Percentiles rank a stretch among this genome's conserved stretches.
These are phyloP conservation scores for Agapostemon virescens DNA, from an alignment of 2,888 invertebrate genomes.

Conservation along the genomic window DNA sequence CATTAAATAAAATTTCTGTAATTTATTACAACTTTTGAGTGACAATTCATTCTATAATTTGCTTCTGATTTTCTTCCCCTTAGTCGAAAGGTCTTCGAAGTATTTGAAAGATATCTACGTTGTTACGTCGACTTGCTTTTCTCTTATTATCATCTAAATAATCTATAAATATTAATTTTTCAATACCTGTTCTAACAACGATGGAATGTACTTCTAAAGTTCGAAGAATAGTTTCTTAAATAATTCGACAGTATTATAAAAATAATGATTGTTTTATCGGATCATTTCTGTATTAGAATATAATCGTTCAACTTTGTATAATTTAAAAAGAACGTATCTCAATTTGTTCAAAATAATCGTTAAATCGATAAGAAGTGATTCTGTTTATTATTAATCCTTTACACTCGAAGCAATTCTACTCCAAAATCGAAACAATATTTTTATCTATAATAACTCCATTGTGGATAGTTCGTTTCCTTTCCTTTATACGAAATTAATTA, in stretches of 20 bases:
- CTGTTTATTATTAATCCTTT: too few species aligned
- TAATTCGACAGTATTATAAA: not conserved
- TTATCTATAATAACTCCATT: too few species aligned
- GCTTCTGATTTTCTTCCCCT: not conserved
- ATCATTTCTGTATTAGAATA: not conserved
- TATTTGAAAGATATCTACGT: not conserved
- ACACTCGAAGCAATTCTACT: too few species aligned
- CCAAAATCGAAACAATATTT: too few species aligned
- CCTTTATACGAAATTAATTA: too few species aligned
- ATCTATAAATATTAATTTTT: not conserved
- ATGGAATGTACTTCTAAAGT: too few species aligned
- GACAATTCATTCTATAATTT: not conserved
- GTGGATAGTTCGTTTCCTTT: too few species aligned
- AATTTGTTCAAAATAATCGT: too few species aligned
- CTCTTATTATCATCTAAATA: not conserved
- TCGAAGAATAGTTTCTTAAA: not conserved
- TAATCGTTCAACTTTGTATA: too few species aligned
- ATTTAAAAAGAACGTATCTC: too few species aligned
- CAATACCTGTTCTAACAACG: not conserved
- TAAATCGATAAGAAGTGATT: too few species aligned
- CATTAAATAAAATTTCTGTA: not conserved
- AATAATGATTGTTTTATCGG: too few species aligned
- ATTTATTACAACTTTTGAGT: not conserved
- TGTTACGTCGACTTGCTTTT: not conserved
- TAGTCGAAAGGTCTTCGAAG: not conserved